Percentiles rank a stretch among this genome's conserved stretches.
Conservation (phyloP, 2,797 vertebrate species). For the Anas flavirostris region DNA sequence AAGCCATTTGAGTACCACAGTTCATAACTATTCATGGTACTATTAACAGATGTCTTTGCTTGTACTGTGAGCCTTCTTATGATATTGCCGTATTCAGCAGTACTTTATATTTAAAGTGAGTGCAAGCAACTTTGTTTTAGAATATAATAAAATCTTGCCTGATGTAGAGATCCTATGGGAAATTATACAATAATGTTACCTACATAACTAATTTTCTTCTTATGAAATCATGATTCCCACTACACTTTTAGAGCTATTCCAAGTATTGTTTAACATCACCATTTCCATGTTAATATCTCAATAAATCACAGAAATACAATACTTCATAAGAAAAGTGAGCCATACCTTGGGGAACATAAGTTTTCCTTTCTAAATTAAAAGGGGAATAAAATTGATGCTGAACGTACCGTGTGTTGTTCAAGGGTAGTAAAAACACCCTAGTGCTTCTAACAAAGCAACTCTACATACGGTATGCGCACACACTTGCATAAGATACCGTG, state of each 20-base stretch:
- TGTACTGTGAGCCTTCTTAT: constrained; percentile 67
- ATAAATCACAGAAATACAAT: constrained; percentile 80
- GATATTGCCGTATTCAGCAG: constrained; percentile 68
- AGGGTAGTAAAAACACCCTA: constrained; percentile 28
- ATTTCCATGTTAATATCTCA: constrained; percentile 83
- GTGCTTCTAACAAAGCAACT: neutral
- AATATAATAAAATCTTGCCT: constrained; percentile 77
- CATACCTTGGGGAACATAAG: constrained; percentile 66
- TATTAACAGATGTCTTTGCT: constrained; percentile 81
- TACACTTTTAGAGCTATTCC: constrained; percentile 79
- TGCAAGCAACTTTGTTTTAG: constrained; percentile 78
- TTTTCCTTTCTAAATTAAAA: constrained; percentile 79
- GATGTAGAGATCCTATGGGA: constrained; percentile 78
- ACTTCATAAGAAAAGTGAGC: constrained; percentile 71
- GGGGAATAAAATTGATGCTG: constrained; percentile 61
- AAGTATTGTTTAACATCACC: constrained; percentile 83
- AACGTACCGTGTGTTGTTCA: constrained; percentile 26
- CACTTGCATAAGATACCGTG: neutral
- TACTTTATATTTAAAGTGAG: constrained; percentile 74
- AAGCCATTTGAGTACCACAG: constrained; percentile 76
- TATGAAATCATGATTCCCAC: constrained; percentile 81
- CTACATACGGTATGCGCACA: neutral
- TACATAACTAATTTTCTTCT: constrained; percentile 82
- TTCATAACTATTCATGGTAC: constrained; percentile 81
- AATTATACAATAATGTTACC: constrained; percentile 81